Percentiles rank a stretch among this genome's conserved stretches.
Evolutionary conservation across 2,113 vertebrate species (phyloP).

Genomic region (Dasyurus viverrinus): DNA sequence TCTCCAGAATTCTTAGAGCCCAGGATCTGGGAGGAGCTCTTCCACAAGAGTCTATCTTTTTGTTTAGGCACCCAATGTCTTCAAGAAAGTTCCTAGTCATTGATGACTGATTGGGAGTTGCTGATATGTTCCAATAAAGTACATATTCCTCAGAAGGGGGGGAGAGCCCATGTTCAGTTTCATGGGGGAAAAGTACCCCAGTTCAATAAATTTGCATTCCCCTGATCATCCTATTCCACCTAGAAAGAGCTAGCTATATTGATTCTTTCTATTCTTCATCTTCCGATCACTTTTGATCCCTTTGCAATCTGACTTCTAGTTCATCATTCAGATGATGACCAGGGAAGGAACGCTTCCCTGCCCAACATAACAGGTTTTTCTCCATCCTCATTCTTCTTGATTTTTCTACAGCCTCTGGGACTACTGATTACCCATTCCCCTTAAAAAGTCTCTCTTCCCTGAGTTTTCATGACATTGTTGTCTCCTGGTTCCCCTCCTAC

Average conservation of each 20-base stretch:
- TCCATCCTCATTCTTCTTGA: neutral
- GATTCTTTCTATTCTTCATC: neutral
- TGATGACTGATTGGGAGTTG: neutral
- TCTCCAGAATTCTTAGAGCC: neutral
- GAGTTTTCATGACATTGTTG: too few relatives aligned
- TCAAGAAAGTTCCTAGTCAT: neutral
- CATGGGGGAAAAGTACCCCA: neutral
- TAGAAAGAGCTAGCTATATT: too few relatives aligned
- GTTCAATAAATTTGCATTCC: neutral
- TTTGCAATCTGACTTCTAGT: neutral
- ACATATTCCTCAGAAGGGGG: neutral
- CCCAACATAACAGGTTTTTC: neutral
- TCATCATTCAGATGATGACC: neutral
- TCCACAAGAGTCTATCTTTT: neutral
- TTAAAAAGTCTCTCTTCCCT: too few relatives aligned
- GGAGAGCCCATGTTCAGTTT: neutral
- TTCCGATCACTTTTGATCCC: neutral
- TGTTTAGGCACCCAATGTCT: neutral
- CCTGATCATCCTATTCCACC: neutral
- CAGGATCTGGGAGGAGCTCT: neutral
- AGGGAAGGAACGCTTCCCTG: neutral
- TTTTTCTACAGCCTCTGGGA: neutral
- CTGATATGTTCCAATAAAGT: neutral
- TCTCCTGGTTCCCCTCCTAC: too few relatives aligned
- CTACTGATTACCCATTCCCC: neutral